Evolutionary conservation across 2,888 invertebrate species (phyloP), one percentile per base, ranked within the genome.

Genomic region (Drosophila parthenogenetica): DNA sequence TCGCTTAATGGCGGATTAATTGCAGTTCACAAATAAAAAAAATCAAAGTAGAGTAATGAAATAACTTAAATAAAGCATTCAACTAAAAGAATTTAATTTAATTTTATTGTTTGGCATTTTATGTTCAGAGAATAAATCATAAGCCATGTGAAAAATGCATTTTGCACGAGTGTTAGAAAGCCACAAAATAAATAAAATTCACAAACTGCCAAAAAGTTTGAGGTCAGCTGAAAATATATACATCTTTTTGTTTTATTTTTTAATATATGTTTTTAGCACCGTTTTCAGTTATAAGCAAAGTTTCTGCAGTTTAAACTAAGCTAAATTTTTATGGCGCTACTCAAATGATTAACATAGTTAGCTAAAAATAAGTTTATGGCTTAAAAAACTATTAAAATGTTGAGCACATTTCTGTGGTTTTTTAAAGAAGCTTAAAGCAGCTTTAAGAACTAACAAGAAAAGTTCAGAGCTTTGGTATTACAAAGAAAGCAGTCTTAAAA

Each of bases 141-240:
- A 11, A 55, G 35, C 11, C 19, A 11, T 45, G 32, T 14, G 45
- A 22, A 55, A 55, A 55, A 45, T 45, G 22, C 43, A 55, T 43
- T 32, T 10, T 8, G 13, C 29, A n/a, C 43, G 2, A 4, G 55
- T 17, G 14, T 40, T 32, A 32, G 40, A 32, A 54, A 32, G 17
- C 54, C 13, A 16, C n/a, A 45, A 55, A 55, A 55, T 45, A 55
- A 55, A 45, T 55, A 55, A 45, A 55, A 55, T 45, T 35, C 43
- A 35, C 3, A n/a, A 5, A 16, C 35, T 17, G 11, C 2, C 17
- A 19, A 19, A 43, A 43, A 42, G 42, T 16, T 32, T n/a, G 37
- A 19, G n/a, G 10, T 32, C 8, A 13, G 48, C 16, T 14, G 32
- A 11, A 5, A 29, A 11, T 25, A 11, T 16, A n/a, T 46, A 13